Conservation (phyloP, 2,113 vertebrate genomes). For the Dromaius novaehollandiae region DNA sequence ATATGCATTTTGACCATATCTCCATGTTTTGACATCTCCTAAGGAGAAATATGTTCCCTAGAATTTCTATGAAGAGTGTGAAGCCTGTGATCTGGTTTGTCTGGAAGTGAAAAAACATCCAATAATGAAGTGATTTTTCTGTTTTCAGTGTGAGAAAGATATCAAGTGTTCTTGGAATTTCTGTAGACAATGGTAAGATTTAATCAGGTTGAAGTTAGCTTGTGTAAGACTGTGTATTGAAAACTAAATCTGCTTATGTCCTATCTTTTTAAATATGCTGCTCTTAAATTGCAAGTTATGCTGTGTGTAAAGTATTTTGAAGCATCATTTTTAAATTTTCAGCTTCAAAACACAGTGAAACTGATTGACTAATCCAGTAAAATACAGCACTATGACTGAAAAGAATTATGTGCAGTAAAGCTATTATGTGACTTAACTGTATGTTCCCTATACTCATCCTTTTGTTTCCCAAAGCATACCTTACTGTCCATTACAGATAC, state of each 20-base stretch:
- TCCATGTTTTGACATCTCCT: slow-evolving; percentile 74
- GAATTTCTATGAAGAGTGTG: slow-evolving; percentile 44
- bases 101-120: slow-evolving; percentile 75
- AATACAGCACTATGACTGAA: slow-evolving; percentile 19
- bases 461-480: slow-evolving; percentile 21
- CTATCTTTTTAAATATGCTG: slow-evolving; percentile 74
- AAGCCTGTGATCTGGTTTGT: slow-evolving; percentile 72
- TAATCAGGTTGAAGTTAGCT: slow-evolving; percentile 83
- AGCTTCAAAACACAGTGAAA: slow-evolving; percentile 16
- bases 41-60: slow-evolving; percentile 24
- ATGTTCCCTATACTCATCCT: slow-evolving; percentile 12
- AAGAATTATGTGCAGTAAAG: slow-evolving; percentile 28
- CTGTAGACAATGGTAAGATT: slow-evolving; percentile 99
- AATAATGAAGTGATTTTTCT: slow-evolving; percentile 94
- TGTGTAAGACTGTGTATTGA: slow-evolving; percentile 68
- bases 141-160: slow-evolving; percentile 99
- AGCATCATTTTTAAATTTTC: slow-evolving; percentile 24
- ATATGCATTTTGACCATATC: slow-evolving; percentile 18
- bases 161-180: slow-evolving; percentile 99
- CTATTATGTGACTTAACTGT: slow-evolving; percentile 19
- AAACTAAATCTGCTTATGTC: slow-evolving; percentile 70
- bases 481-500: background rate
- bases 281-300: slow-evolving; percentile 69
- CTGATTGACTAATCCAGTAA: slow-evolving; percentile 42
- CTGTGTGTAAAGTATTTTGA: slow-evolving; percentile 1